Base-by-base conservation (phyloP, 1,140 invertebrate genomes). In the Centruroides sculpturatus region DNA sequence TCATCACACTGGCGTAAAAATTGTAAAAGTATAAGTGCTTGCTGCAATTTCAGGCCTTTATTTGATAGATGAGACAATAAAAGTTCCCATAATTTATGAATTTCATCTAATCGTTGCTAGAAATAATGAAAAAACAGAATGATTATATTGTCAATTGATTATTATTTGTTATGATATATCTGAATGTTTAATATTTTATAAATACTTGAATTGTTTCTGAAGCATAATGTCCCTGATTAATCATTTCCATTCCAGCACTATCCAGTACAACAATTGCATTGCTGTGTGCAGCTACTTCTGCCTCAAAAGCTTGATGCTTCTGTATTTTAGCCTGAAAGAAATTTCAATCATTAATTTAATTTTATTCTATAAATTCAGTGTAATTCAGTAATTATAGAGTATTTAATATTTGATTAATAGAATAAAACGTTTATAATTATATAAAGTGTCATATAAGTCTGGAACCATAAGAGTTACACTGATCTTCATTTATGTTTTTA, bases 251-350 rank as follows among this genome's bases (percentile, higher is more conserved):
- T 35, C 95, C 96, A 23, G 87, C 94, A 72, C 97, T 93, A 74
- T 98, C 96, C 35, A 99, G 78, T 0, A 85, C 82, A 3, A 95
- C 90, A 66, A 99, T 97, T 8, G 95, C 93, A 77, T 98, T 98
- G 66, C 91, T 92, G 75, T 99, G 95, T 10, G 95, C 95, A 6
- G 92, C 85, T 3, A 99, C 94, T 80, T 99, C 96, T 0, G 95
- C 94, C 75, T 98, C 95, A 75, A 99, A 99, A 1, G 95, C 95
- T 77, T 99, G 92, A 78, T 99, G 96, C 75, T 99, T 99, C 72
- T 99, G 95, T 70, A 99, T 98, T 77, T 99, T 99, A 6, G 94
- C 94, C 80, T 88, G 71, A 46, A 98, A 80, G 11, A 36, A 56
- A n/a, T 23, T 23, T 23, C 23, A 23, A 23, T 23, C 23, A 23